phyloP scores from a whole-genome alignment of 1,140 invertebrate species.

The Pogonognathellus flavescens region DNA sequence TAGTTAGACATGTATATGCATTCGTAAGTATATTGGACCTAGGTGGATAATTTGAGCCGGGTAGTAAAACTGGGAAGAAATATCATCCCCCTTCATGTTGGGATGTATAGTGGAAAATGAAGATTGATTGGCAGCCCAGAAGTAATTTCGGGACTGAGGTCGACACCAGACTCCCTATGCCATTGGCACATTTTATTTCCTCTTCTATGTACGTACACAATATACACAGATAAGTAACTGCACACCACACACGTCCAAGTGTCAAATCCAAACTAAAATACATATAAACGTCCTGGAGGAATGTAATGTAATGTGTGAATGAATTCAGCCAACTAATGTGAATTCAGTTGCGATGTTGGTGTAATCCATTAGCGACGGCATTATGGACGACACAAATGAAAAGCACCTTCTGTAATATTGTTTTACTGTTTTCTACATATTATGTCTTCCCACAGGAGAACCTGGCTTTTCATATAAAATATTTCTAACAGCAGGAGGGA shows the following conservation, averaged over 20 bases:
- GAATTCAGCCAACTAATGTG: conserved; percentile 8
- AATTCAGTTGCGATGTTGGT: not conserved
- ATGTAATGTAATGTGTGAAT: not conserved
- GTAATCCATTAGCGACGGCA: not conserved
- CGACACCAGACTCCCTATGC: conserved; percentile 23
- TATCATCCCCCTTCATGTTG: conserved; percentile 52
- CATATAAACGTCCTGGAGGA: conserved; percentile 38
- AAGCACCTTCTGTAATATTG: not conserved
- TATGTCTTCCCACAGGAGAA: too few relatives aligned
- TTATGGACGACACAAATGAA: conserved; percentile 18
- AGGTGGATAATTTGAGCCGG: not conserved
- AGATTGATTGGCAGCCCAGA: conserved; percentile 57
- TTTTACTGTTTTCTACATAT: not conserved
- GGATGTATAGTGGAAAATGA: conserved; percentile 53
- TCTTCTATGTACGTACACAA: not conserved
- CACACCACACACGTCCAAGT: not conserved
- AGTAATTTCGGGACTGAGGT: conserved; percentile 40
- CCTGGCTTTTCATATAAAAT: too few relatives aligned
- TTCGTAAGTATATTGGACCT: not conserved
- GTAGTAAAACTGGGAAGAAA: conserved; percentile 43
- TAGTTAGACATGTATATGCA: not conserved
- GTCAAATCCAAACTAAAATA: conserved; percentile 53
- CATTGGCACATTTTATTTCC: conserved; percentile 34
- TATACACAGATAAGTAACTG: not conserved
- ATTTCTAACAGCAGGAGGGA: too few relatives aligned